Base-by-base conservation (phyloP, 2,888 invertebrate species). In the Stramonita haemastoma region DNA sequence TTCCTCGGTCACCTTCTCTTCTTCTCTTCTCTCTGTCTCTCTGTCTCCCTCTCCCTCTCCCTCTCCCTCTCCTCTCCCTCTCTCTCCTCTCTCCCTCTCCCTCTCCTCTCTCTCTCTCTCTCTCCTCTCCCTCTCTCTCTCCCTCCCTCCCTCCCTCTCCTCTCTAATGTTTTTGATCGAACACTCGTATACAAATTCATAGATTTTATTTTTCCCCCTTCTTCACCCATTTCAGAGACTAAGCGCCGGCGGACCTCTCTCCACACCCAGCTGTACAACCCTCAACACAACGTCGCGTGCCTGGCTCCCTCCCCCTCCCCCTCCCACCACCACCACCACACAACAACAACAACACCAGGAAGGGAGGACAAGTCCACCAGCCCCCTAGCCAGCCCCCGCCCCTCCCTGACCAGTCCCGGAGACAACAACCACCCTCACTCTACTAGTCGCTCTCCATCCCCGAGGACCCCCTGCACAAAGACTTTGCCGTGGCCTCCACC, bases 331-430 rank as follows among this genome's bases (percentile, higher is more conserved):
- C 32, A 36, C 79, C 60, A 57, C 15, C 8, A 81, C 77, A 22
- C n/a, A 6, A 13, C 34, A 22, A 17, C 29, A n/a, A 60, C 66
- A 29, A 4, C 66, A 1, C 66, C 86, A 22, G 36, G 26, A 19
- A 34, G 66, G 66, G 11, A 46, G 15, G 93, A 93, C 89, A 90
- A 90, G 29, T 85, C 89, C 32, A 89, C 89, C 83, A 89, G 89
- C 46, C 89, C 89, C 1, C 83, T 89, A 22, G 46, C 66, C 36
- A 85, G 85, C 32, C 89, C 89, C 19, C 56, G n/a, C n/a, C 32
- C 46, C n/a, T 36, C 70, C 22, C 66, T 88, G 11, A n/a, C 88
- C 57, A 66, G 88, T 66, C 60, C 83, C 19, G 6, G n/a, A 1
- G 46, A 73, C 11, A 56, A 84, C 56, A 15, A 26, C 15, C 81